These are phyloP conservation scores for Catamblyrhynchus diadema DNA, from an alignment of 2,797 vertebrate species.

Conservation along the genomic window DNA sequence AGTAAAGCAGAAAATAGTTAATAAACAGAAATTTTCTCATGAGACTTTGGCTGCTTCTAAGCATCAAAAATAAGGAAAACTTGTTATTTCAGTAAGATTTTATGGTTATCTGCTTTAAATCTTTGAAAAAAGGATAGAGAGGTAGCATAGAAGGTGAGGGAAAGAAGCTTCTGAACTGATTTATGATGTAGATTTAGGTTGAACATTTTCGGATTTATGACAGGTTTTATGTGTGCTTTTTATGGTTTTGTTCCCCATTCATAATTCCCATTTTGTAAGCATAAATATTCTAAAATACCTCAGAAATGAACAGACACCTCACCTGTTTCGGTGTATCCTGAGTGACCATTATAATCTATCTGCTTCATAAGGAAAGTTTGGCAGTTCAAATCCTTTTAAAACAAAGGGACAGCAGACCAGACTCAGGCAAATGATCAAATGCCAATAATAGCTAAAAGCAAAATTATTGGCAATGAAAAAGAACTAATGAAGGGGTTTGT, in stretches of 20 bases:
- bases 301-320: not conserved
- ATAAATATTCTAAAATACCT: not conserved
- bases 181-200: not conserved
- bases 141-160: accelerated
- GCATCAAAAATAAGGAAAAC: not conserved
- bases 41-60: not conserved
- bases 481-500: not conserved
- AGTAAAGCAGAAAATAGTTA: not conserved
- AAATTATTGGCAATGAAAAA: not conserved
- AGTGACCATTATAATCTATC: not conserved
- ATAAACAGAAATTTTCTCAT: not conserved
- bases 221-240: not conserved
- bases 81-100: not conserved
- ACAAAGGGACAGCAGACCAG: not conserved
- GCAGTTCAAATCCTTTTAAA: not conserved
- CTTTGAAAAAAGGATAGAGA: accelerated
- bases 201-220: not conserved
- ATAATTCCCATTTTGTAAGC: not conserved
- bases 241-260: not conserved
- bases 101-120: not conserved
- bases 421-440: not conserved
- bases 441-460: not conserved
- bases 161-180: not conserved
- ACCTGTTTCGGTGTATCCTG: not conserved
- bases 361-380: not conserved